phyloP scores from a whole-genome alignment of 2,888 invertebrate species.

The Lepidonotus clava region DNA sequence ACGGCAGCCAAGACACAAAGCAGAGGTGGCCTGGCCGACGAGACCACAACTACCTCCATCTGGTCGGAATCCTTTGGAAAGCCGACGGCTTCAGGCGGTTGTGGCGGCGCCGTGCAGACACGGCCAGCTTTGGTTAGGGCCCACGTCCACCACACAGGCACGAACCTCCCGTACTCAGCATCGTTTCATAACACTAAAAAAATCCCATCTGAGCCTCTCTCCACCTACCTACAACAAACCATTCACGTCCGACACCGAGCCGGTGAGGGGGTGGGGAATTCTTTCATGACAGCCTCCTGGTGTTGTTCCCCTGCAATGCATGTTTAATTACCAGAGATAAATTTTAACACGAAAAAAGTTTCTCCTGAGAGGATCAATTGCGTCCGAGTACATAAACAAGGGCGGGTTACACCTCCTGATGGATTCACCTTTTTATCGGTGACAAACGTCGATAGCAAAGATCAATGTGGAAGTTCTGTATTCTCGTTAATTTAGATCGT shows the following conservation, averaged over 20 bases:
- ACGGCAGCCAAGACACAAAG: no score
- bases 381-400: conserved; percentile 15
- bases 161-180: not conserved
- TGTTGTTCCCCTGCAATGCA: not conserved
- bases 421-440: conserved; percentile 20
- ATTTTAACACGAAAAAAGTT: not conserved
- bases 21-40: no score
- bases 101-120: not conserved
- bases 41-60: not conserved
- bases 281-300: not conserved
- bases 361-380: not conserved
- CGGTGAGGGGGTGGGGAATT: not conserved
- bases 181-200: not conserved
- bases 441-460: conserved; percentile 14
- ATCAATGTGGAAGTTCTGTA: not conserved
- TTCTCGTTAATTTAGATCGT: conserved; percentile 27
- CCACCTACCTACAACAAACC: not conserved
- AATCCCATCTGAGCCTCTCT: no score
- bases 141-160: not conserved
- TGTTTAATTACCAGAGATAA: not conserved
- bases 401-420: not conserved
- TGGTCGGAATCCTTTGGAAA: conserved; percentile 1
- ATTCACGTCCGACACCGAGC: not conserved
- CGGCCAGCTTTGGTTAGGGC: not conserved
- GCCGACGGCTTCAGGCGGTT: not conserved